Base-by-base conservation (phyloP, 2,888 invertebrate species). In the Linyphia triangularis region DNA sequence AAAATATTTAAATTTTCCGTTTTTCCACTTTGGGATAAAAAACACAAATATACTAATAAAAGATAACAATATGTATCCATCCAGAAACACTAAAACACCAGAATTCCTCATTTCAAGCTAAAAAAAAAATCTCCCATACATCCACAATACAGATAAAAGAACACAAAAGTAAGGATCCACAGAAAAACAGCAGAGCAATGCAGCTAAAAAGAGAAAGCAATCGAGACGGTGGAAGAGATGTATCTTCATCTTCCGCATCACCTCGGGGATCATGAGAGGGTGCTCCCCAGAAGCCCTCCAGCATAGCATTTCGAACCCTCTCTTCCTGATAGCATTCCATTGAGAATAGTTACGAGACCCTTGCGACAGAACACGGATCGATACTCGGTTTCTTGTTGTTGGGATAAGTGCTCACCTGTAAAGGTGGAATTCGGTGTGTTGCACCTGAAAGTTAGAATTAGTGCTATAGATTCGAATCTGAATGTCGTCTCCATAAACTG, bases 231-330 rank as follows among this genome's bases (percentile, higher is more conserved):
- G 51, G 30, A 43, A 28, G 57, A 85, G 84, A 85, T 85, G 75
- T 77, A 85, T 85, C 84, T 85, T 85, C 84, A 85, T 85, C 75
- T 77, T 77, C 77, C 67, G 77, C 84, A 75, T 75, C 84, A 77
- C 84, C 84, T 85, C 75, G 28, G 84, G 84, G 84, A 77, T 85
- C 67, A 75, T 77, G 69, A 77, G 77, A 83, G 84, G 84, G 82
- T 82, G 82, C 82, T 72, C 72, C n/a, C 51, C 0, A 33, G 57
- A 5, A 65, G 65, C 63, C 65, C 75, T 85, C 59, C 84, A 77
- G 43, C 59, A 43, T 72, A 72, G 28, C 82, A 82, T 72, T 82
- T 70, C 22, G 63, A 37, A 24, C 30, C 13, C 43, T 10, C 43
- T 40, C 78, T 69, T 70, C 70, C n/a, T 70, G 13, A 26, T 9